Evolutionary conservation across 1,140 invertebrate genomes (phyloP).

Genomic region (Oreohelix idahoensis): DNA sequence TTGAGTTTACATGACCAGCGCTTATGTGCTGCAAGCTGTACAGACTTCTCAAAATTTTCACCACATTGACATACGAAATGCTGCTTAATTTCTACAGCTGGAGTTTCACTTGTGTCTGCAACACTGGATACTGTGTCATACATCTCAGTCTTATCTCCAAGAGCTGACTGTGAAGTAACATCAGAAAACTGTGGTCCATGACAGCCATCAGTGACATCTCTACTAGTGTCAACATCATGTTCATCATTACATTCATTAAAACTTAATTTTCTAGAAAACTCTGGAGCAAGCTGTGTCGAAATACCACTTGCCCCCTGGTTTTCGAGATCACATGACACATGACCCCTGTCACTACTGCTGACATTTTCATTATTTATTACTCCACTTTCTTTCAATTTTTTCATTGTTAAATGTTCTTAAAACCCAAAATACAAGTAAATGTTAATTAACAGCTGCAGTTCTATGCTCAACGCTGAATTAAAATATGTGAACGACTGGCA

Average conservation of each 20-base stretch:
- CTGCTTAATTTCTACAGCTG: neutral
- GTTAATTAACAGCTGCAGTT: too few relatives aligned
- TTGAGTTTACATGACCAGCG: slow-evolving; percentile 31
- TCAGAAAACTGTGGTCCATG: neutral
- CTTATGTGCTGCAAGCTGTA: slow-evolving; percentile 26
- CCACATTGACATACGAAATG: slow-evolving; percentile 5
- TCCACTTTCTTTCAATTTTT: neutral
- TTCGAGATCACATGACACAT: neutral
- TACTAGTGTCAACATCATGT: neutral
- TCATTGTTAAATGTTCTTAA: neutral
- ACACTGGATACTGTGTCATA: neutral
- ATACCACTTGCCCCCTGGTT: neutral
- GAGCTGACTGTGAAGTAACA: too few relatives aligned
- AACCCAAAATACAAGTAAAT: too few relatives aligned
- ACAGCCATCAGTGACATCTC: neutral
- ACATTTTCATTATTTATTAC: neutral
- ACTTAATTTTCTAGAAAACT: slow-evolving; percentile 34
- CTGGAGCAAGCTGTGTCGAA: slow-evolving; percentile 19
- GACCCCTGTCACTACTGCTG: neutral
- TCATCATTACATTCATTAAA: slow-evolving; percentile 18
- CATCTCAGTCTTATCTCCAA: neutral
- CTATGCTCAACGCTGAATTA: too few relatives aligned
- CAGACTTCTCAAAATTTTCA: slow-evolving; percentile 33
- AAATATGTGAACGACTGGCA: too few relatives aligned
- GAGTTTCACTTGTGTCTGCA: neutral